Percentiles rank a stretch among this genome's conserved stretches.
These are phyloP conservation scores for Aleiodes sp. DNA, from an alignment of 1,140 invertebrate species.

Conservation along the genomic window DNA sequence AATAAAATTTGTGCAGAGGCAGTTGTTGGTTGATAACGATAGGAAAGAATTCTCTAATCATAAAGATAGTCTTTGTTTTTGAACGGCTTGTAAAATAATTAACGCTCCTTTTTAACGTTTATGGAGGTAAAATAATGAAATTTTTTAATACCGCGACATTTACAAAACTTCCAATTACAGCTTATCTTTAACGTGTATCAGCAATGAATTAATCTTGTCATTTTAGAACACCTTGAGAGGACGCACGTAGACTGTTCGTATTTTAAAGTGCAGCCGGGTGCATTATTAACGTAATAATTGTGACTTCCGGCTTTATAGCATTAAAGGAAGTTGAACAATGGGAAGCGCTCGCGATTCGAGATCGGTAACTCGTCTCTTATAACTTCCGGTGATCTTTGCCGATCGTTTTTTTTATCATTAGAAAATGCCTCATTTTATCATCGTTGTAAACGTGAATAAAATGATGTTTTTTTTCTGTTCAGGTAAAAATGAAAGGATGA, in stretches of 20 bases:
- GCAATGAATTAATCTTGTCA: not conserved
- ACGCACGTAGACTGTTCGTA: constrained; percentile 35
- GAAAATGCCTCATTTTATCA: no score
- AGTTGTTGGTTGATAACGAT: no score
- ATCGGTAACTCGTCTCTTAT: not conserved
- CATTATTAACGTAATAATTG: constrained; percentile 30
- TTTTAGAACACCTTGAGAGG: constrained; percentile 1
- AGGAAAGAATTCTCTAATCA: no score
- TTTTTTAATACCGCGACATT: no score
- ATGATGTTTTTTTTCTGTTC: no score
- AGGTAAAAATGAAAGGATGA: not conserved
- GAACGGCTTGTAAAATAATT: no score
- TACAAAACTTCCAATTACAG: no score
- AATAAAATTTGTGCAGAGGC: no score
- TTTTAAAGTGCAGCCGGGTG: not conserved
- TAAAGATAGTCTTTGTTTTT: no score
- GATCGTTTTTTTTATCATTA: not conserved
- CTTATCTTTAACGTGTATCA: not conserved
- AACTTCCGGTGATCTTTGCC: not conserved
- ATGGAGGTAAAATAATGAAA: no score
- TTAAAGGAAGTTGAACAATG: constrained; percentile 21
- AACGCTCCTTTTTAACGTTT: no score
- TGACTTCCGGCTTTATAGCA: constrained; percentile 8
- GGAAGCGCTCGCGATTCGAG: not conserved
- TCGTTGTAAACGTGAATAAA: no score